phyloP scores from a whole-genome alignment of 1,140 invertebrate species.

The Trinorchestia longiramus region DNA sequence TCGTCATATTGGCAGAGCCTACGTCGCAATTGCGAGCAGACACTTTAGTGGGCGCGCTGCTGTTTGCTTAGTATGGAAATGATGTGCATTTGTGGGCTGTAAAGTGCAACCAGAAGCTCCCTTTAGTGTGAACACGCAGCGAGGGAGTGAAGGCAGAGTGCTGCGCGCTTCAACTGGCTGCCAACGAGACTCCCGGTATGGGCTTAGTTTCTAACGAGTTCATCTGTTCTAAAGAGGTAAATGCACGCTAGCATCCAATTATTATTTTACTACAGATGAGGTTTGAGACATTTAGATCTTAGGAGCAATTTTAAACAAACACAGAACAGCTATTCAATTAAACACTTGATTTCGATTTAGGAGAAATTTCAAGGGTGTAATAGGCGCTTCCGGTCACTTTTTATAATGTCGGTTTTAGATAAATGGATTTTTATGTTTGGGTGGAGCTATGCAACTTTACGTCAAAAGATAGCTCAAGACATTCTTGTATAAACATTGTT shows the following conservation, averaged over 20 bases:
- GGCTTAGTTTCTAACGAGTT: not conserved
- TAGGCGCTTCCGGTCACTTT: too few species aligned
- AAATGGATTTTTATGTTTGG: too few species aligned
- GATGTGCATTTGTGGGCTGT: slow-evolving; percentile 48
- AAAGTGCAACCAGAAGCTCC: slow-evolving; percentile 42
- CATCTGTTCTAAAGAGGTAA: not conserved
- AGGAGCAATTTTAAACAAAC: not conserved
- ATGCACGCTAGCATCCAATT: not conserved
- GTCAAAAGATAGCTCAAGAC: too few species aligned
- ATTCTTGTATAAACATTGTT: too few species aligned
- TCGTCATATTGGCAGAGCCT: slow-evolving; percentile 30
- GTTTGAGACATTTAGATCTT: not conserved
- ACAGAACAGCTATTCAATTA: not conserved
- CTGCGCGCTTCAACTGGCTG: not conserved
- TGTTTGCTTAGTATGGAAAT: slow-evolving; percentile 55
- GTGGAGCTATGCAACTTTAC: too few species aligned
- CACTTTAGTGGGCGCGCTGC: slow-evolving; percentile 23
- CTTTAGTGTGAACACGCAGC: not conserved
- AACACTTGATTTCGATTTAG: not conserved
- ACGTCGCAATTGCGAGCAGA: not conserved
- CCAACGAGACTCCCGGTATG: not conserved
- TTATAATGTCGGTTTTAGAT: too few species aligned
- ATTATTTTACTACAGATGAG: not conserved
- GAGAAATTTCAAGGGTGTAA: not conserved
- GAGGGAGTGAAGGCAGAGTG: not conserved